Base-by-base conservation (phyloP, 2,888 invertebrate genomes). In the Rhagonycha lutea region DNA sequence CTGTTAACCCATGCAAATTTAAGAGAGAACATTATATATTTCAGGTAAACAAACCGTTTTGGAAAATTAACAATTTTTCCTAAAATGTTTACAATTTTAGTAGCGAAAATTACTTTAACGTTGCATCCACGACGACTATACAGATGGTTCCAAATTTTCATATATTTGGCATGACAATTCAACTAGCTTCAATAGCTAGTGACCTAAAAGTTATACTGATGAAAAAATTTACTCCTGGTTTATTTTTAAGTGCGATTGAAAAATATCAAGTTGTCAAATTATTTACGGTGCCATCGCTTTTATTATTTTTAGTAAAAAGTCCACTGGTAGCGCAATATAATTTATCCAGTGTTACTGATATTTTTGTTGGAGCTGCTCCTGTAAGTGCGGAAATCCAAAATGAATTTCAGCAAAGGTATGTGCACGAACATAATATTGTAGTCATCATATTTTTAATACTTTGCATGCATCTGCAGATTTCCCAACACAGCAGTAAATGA, bases 331-430 rank as follows among this genome's bases (percentile, higher is more conserved):
- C 90, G 10, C 90, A 93, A 77, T 95, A 92, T 83, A 92, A 96
- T 85, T 86, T 96, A 70, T 91, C 92, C 0, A 92, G 91, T 3
- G 84, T 96, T 1, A 89, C 90, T 80, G 89, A 90, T 26, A 88
- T 95, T 69, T 89, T 93, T 85, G 92, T 92, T 82, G 95, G 94
- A 1, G 95, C 95, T 3, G 95, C 96, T 0, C 94, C 95, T 0
- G 87, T 95, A 5, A 61, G 76, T 93, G 84, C 94, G 94, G 0
- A 92, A 92, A 23, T 89, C 92, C 69, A 77, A 63, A 68, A 79
- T 4, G 69, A 67, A n/a, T 65, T 78, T 9, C 72, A 70, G 23
- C 24, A 74, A 32, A 70, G 73, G 73, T 74, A 68, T n/a, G 24
- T 14, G 12, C 14, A 8, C 1, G 47, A 60, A 7, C 4, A n/a